These are phyloP conservation scores for Oreortyx pictus DNA, from an alignment of 2,797 vertebrate species.

Conservation along the genomic window DNA sequence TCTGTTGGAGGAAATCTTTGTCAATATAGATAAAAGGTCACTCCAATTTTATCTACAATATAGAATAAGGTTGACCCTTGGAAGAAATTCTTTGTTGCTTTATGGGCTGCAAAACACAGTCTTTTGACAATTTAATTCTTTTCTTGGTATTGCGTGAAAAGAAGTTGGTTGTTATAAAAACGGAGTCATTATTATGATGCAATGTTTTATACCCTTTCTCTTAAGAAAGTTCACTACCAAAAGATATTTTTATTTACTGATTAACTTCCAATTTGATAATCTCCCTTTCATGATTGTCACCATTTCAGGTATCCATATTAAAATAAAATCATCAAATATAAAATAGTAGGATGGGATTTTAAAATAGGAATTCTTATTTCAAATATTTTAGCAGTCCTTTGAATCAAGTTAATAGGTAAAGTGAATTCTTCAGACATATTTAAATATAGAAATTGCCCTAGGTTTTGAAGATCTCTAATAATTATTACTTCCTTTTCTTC, in stretches of 20 bases:
- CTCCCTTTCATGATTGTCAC: neutral
- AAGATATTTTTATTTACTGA: neutral
- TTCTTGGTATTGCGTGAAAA: slow-evolving; percentile 23
- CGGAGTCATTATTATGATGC: neutral
- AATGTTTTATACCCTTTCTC: neutral
- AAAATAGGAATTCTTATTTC: neutral
- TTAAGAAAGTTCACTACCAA: neutral
- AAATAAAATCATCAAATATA: neutral
- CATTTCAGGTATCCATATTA: neutral
- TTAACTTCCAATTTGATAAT: neutral
- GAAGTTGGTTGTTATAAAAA: slow-evolving; percentile 6
- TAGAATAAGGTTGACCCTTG: neutral
- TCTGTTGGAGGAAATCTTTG: slow-evolving; percentile 43
- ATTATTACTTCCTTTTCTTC: neutral
- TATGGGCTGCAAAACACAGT: slow-evolving; percentile 29
- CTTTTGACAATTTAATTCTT: slow-evolving; percentile 44
- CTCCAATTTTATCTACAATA: slow-evolving; percentile 34
- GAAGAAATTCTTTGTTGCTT: slow-evolving; percentile 34
- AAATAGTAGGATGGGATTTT: neutral
- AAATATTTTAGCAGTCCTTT: neutral
- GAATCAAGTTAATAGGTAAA: slow-evolving; percentile 10
- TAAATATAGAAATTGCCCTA: neutral
- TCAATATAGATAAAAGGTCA: slow-evolving; percentile 57
- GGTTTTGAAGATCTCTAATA: neutral
- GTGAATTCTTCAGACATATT: slow-evolving; percentile 10